phyloP scores from a whole-genome alignment of 2,888 invertebrate genomes.

The Ceratothoa steindachneri region DNA sequence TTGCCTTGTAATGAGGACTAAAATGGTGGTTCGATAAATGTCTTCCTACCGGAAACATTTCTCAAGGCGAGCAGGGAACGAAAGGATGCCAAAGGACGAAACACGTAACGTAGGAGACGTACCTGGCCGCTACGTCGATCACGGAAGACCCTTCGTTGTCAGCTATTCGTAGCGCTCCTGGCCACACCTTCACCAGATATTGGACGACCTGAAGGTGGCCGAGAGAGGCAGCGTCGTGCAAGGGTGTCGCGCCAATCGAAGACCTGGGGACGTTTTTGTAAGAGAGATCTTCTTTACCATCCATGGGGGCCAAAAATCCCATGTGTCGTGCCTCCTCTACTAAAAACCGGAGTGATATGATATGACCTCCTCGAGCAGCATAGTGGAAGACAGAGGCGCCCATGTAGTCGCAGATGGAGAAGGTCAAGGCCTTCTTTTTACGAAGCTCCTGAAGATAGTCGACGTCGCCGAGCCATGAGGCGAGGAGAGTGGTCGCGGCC shows the following conservation, averaged over 20 bases:
- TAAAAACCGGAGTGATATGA: conserved; percentile 51
- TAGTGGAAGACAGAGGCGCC: conserved; percentile 54
- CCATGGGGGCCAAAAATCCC: too few relatives aligned
- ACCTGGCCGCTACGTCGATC: conserved; percentile 53
- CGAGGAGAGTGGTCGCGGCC: conserved; percentile 30
- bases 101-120: neutral
- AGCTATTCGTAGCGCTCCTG: conserved; percentile 51
- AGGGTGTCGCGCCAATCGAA: conserved; percentile 52
- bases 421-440: conserved; percentile 19
- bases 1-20: too few relatives aligned
- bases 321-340: conserved; percentile 49
- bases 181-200: conserved; percentile 51
- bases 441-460: conserved; percentile 31
- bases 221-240: conserved; percentile 54
- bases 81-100: neutral
- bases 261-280: neutral
- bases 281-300: neutral
- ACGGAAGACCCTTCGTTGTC: conserved; percentile 53
- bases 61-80: too few relatives aligned
- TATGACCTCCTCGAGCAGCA: conserved; percentile 53
- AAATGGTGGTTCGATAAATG: too few relatives aligned
- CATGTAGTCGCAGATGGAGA: conserved; percentile 50
- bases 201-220: conserved; percentile 52
- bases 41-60: too few relatives aligned
- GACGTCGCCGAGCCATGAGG: conserved; percentile 29